These are phyloP conservation scores for Drosophila biarmipes DNA, from an alignment of 1,140 invertebrate genomes.

Conservation along the genomic window DNA sequence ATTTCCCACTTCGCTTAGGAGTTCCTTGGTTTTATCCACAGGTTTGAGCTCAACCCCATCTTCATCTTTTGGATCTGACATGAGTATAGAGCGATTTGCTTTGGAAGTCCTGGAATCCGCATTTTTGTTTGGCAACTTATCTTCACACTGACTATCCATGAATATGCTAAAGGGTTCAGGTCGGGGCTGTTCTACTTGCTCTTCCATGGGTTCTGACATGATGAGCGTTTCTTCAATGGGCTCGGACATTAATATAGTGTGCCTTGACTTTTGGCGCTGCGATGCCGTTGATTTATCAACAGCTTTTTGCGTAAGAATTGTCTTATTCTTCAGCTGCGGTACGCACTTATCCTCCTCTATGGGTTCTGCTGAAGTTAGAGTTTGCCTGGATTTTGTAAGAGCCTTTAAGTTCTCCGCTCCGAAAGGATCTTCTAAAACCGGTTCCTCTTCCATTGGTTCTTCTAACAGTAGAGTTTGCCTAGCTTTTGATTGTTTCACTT, in stretches of 20 bases:
- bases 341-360: not conserved
- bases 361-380: not conserved
- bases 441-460: slow-evolving; percentile 19
- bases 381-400: slow-evolving; percentile 4
- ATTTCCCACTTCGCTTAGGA: not conserved
- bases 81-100: not conserved
- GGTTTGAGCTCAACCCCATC: not conserved
- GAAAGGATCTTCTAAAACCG: not conserved
- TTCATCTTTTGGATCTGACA: slow-evolving; percentile 1
- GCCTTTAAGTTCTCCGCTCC: too few relatives aligned
- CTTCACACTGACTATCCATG: not conserved
- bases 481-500: not conserved
- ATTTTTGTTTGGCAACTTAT: not conserved
- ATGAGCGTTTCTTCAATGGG: slow-evolving; percentile 16
- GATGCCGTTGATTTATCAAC: not conserved
- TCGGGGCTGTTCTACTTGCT: slow-evolving; percentile 5
- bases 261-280: not conserved
- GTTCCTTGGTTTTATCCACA: not conserved
- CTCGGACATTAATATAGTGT: not conserved
- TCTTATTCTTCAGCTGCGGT: not conserved
- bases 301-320: not conserved
- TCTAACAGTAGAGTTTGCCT: slow-evolving; percentile 15
- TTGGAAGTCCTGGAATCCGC: not conserved
- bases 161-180: not conserved
- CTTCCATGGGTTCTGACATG: slow-evolving; percentile 23